Conservation (phyloP, 2,113 vertebrate species). For the Tor tambroides region DNA sequence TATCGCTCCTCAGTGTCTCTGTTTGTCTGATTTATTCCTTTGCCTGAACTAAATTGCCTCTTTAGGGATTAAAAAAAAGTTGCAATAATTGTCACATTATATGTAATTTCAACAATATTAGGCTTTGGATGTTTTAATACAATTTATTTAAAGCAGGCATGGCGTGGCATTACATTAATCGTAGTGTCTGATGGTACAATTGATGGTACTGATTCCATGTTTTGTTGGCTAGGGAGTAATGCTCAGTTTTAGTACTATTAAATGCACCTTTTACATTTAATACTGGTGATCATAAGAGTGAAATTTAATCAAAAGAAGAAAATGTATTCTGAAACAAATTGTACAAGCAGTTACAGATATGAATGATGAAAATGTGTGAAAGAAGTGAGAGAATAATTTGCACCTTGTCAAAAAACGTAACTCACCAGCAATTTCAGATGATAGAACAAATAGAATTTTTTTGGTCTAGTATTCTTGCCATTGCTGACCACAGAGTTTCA, state of each 20-base stretch:
- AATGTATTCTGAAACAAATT: background rate
- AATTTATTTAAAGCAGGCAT: background rate
- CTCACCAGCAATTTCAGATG: background rate
- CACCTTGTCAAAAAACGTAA: background rate
- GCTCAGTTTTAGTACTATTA: background rate
- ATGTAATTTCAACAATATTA: background rate
- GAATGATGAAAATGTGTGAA: background rate
- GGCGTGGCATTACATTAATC: background rate
- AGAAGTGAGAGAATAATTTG: background rate
- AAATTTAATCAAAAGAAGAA: background rate
- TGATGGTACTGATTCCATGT: background rate
- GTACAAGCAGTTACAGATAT: background rate
- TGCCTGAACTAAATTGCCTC: background rate
- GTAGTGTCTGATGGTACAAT: background rate
- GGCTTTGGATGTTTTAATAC: background rate
- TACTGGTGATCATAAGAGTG: background rate
- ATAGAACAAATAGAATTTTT: conserved; percentile 1
- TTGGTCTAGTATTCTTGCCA: conserved; percentile 17
- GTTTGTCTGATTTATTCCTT: too few relatives aligned
- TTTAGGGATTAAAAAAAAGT: background rate
- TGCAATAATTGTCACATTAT: background rate
- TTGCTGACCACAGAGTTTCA: conserved; percentile 34
- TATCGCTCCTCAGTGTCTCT: background rate
- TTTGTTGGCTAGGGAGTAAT: background rate
- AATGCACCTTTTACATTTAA: background rate